Conservation (phyloP, 2,797 vertebrate species). For the Paguma larvata region DNA sequence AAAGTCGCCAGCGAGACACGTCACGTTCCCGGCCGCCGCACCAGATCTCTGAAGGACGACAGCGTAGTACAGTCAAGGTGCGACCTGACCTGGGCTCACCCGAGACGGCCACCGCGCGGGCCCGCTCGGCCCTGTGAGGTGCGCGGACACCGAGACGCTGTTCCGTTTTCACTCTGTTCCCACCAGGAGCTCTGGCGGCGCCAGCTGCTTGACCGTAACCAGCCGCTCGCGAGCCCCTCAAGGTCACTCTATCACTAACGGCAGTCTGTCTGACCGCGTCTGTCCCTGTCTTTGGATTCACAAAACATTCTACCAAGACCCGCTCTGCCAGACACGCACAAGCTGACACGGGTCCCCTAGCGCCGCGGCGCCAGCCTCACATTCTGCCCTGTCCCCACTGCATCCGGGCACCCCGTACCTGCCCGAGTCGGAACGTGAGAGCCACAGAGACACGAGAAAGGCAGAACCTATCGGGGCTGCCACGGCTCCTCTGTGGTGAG, state of each 20-base stretch:
- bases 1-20: accelerated
- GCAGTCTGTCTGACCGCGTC: too few species aligned
- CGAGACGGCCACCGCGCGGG: accelerated
- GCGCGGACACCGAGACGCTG: neutral
- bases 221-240: accelerated
- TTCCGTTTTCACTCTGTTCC: accelerated
- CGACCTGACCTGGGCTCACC: accelerated
- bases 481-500: too few species aligned
- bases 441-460: accelerated
- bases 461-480: neutral
- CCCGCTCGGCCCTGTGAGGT: accelerated
- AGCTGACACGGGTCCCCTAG: accelerated
- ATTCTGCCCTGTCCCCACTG: neutral
- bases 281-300: neutral
- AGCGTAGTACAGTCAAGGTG: accelerated
- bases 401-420: accelerated
- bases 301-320: neutral
- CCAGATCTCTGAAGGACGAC: accelerated
- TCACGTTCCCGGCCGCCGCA: accelerated
- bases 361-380: accelerated
- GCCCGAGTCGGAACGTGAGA: accelerated
- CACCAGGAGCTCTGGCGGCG: accelerated
- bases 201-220: accelerated
- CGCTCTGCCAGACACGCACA: accelerated
- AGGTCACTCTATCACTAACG: neutral